Evolutionary conservation across 2,797 vertebrate genomes (phyloP).

Genomic region (Lepilemur ruficaudatus): DNA sequence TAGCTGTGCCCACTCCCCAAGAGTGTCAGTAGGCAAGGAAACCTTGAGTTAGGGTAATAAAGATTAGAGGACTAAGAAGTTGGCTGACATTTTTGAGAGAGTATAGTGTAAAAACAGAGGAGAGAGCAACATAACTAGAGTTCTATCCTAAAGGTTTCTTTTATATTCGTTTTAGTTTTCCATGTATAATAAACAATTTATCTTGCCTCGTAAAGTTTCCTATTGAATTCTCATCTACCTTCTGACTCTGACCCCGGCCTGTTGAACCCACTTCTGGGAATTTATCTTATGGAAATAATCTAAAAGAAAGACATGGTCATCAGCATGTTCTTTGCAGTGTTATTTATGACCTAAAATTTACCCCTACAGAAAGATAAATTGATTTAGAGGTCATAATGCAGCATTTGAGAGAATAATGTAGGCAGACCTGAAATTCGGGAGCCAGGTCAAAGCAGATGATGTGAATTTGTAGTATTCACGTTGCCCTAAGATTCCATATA

Average conservation of each 20-base stretch:
- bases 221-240: constrained; percentile 12
- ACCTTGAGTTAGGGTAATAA: neutral
- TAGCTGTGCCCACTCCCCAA: neutral
- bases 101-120: neutral
- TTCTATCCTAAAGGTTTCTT: neutral
- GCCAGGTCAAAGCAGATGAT: neutral
- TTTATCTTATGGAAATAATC: constrained; percentile 60
- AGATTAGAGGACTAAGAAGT: neutral
- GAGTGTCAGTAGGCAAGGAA: neutral
- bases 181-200: neutral
- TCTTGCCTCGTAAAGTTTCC: neutral
- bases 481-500: constrained; percentile 55
- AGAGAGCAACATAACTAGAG: neutral
- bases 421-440: constrained; percentile 59
- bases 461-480: constrained; percentile 58
- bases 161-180: constrained; percentile 3
- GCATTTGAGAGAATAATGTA: constrained; percentile 56
- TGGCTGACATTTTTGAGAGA: neutral
- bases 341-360: constrained; percentile 59
- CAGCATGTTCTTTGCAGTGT: constrained; percentile 42
- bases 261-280: constrained; percentile 48
- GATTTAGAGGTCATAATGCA: constrained; percentile 45
- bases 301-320: constrained; percentile 44
- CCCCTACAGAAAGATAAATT: constrained; percentile 46
- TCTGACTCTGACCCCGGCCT: constrained; percentile 24